Percentiles rank a stretch among this genome's conserved stretches.
Evolutionary conservation across 2,797 vertebrate genomes (phyloP).

Genomic region (Enteromius afrohamiltoni): DNA sequence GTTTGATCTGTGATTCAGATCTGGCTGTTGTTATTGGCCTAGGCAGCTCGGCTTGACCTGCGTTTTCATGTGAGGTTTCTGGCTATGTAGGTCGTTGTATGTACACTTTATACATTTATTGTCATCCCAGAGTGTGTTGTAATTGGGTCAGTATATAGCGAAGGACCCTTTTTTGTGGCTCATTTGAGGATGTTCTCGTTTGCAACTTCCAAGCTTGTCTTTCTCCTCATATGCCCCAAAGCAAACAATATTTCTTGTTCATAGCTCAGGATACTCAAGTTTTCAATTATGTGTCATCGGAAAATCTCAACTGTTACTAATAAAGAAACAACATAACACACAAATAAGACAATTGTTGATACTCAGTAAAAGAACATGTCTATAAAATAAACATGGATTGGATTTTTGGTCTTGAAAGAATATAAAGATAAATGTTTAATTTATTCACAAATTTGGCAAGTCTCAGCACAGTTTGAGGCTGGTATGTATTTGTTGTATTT

Average conservation of each 20-base stretch:
- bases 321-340: background rate
- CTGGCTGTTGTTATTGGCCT: slow-evolving; percentile 62
- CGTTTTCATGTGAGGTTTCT: background rate
- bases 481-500: background rate
- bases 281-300: background rate
- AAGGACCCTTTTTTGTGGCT: slow-evolving; percentile 4
- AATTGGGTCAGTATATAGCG: slow-evolving; percentile 22
- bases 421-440: background rate
- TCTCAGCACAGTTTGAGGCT: background rate
- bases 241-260: background rate
- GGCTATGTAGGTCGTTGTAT: background rate
- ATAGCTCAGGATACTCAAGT: background rate
- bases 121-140: slow-evolving; percentile 1
- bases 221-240: background rate
- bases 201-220: background rate
- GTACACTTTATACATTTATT: slow-evolving; percentile 22
- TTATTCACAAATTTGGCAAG: background rate
- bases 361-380: background rate
- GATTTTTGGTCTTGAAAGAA: background rate
- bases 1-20: slow-evolving; percentile 46
- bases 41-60: background rate
- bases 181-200: slow-evolving; percentile 6
- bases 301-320: background rate
- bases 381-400: background rate
- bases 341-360: background rate